Base-by-base conservation (phyloP, 2,888 invertebrate species). In the Sarcophaga rosellei region DNA sequence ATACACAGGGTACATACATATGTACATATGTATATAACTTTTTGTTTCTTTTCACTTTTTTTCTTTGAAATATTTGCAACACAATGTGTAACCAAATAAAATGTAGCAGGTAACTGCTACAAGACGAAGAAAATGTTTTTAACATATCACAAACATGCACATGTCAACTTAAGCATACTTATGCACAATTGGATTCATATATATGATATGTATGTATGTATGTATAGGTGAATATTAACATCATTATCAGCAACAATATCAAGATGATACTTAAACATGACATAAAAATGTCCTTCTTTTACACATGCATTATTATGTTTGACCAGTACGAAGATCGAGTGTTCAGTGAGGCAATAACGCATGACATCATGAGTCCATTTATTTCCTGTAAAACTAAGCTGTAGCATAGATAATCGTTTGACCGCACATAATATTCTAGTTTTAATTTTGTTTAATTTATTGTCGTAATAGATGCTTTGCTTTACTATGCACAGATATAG, bases 211-310 rank as follows among this genome's bases (percentile, higher is more conserved):
- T 57, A 57, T 4, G n/a, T 5, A n/a, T 57, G 15, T 17, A 57
- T 6, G 57, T 17, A 17, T 57, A 57, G 57, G n/a, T 15, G 15
- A 57, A 57, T 57, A n/a, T 57, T 68, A 45, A 44, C 73, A 73
- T 21, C 62, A 45, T 62, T 62, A 73, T 35, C 35, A 44, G 10
- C 25, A 70, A n/a, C 53, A 23, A 25, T 23, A 73, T 4, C 21
- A 62, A 72, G 35, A 61, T 72, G 72, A 61, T 70, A 72, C 72
- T 61, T 72, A 59, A 72, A 72, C 72, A 72, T 72, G 61, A 72
- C 72, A 72, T 73, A 44, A 23, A 73, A 73, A 73, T 62, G 45
- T 73, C 61, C 23, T 62, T 21, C 62, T 73, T 73, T 35, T 35
- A n/a, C 10, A 35, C 35, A 35, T 35, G 35, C 10, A 35, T 35